Percentiles rank a stretch among this genome's conserved stretches.
Evolutionary conservation across 2,113 vertebrate genomes (phyloP).

Genomic region (Myotis davidii): DNA sequence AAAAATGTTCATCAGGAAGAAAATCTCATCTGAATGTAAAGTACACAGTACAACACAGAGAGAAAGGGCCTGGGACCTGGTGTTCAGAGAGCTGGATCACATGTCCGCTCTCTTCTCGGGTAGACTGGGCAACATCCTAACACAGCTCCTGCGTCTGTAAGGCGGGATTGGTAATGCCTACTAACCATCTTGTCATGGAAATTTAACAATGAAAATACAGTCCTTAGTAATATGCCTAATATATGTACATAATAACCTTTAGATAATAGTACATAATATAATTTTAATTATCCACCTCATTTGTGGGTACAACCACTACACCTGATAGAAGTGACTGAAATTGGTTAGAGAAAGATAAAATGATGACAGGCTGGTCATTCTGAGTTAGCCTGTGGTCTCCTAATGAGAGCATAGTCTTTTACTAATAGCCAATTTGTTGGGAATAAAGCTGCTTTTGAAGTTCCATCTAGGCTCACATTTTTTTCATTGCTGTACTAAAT

Average conservation of each 20-base stretch:
- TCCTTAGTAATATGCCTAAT: neutral
- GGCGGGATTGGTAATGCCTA: neutral
- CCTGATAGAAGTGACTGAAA: constrained; percentile 53
- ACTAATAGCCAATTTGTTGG: constrained; percentile 59
- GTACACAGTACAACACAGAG: neutral
- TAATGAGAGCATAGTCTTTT: constrained; percentile 58
- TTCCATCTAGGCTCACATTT: neutral
- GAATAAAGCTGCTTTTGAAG: constrained; percentile 57
- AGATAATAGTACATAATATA: constrained; percentile 34
- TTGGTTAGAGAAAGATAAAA: constrained; percentile 54
- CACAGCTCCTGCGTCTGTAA: neutral
- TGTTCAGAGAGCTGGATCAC: neutral
- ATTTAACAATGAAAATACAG: constrained; percentile 2
- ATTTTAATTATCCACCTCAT: constrained; percentile 62
- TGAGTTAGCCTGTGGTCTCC: constrained; percentile 36
- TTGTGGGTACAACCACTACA: constrained; percentile 18
- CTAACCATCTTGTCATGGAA: neutral
- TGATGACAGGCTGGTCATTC: constrained; percentile 32
- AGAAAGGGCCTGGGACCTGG: neutral
- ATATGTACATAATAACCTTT: constrained; percentile 18
- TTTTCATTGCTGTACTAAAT: constrained; percentile 37
- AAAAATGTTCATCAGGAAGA: neutral
- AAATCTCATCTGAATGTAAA: neutral
- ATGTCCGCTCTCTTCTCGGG: neutral
- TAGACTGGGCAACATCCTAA: neutral